These are phyloP conservation scores for Apocrypta bakeri DNA, from an alignment of 1,140 invertebrate species.

Conservation along the genomic window DNA sequence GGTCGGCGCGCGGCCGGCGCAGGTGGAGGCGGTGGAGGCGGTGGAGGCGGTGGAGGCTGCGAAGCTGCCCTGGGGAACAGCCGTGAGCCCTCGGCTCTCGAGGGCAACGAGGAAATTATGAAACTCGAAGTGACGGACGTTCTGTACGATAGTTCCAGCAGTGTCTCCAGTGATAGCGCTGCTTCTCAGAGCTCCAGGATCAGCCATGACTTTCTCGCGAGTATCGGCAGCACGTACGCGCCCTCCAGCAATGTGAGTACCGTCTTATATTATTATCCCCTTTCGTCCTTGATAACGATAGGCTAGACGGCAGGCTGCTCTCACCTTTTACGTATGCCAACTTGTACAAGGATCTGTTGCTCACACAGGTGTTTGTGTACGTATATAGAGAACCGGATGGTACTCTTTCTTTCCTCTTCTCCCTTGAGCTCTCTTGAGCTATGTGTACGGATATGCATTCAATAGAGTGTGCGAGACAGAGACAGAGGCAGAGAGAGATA, in stretches of 20 bases:
- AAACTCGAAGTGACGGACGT: slow-evolving; percentile 44
- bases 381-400: background rate
- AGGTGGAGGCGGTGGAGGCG: background rate
- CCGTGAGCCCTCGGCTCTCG: background rate
- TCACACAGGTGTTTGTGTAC: background rate
- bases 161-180: slow-evolving; percentile 40
- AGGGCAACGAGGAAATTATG: slow-evolving; percentile 31
- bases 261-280: background rate
- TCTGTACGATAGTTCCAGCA: slow-evolving; percentile 48
- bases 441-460: too few species aligned
- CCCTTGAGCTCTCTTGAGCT: too few species aligned
- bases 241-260: slow-evolving; percentile 47
- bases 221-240: slow-evolving; percentile 32
- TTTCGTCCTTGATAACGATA: background rate
- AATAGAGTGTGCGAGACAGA: too few species aligned
- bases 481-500: too few species aligned
- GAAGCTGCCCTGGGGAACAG: background rate
- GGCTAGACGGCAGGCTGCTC: background rate
- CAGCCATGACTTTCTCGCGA: slow-evolving; percentile 47
- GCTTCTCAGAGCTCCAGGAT: slow-evolving; percentile 41
- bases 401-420: background rate
- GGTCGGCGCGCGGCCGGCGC: background rate
- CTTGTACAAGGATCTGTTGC: too few species aligned
- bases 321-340: too few species aligned
- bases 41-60: too few species aligned